Conservation (phyloP, 1,140 invertebrate genomes). For the Lordiphosa stackelbergi region DNA sequence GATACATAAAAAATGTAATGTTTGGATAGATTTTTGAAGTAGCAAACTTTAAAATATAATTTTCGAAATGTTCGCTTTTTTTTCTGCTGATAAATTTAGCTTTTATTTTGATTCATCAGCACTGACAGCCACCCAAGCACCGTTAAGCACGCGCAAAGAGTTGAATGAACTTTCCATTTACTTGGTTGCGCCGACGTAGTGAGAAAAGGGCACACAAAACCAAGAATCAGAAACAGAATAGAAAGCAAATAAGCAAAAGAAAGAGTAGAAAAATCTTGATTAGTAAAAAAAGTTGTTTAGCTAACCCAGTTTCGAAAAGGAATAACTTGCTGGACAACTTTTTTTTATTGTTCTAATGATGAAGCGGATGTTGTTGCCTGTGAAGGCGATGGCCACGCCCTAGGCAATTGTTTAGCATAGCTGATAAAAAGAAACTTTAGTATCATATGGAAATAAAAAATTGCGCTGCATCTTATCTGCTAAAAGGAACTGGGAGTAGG, state of each 20-base stretch:
- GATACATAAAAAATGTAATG: too few relatives aligned
- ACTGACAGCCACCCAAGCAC: slow-evolving; percentile 16
- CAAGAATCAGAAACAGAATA: slow-evolving; percentile 31
- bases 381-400: slow-evolving; percentile 65
- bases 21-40: too few relatives aligned
- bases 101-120: slow-evolving; percentile 2
- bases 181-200: slow-evolving; percentile 48
- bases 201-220: slow-evolving; percentile 35
- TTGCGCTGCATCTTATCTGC: slow-evolving; percentile 15
- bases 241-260: slow-evolving; percentile 54
- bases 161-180: slow-evolving; percentile 62
- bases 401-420: slow-evolving; percentile 10
- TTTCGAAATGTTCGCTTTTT: too few relatives aligned
- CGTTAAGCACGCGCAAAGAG: slow-evolving; percentile 57
- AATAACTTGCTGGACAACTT: slow-evolving; percentile 37
- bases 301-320: slow-evolving; percentile 36
- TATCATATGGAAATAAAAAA: slow-evolving; percentile 40
- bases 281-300: slow-evolving; percentile 38
- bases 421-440: slow-evolving; percentile 41
- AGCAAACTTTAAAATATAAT: too few relatives aligned
- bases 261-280: slow-evolving; percentile 24
- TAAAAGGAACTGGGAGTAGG: neutral
- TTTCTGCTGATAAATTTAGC: neutral
- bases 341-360: slow-evolving; percentile 27
- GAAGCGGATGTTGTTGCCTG: slow-evolving; percentile 67